Conservation (phyloP, 2,113 vertebrate species). For the Crotalus horridus region DNA sequence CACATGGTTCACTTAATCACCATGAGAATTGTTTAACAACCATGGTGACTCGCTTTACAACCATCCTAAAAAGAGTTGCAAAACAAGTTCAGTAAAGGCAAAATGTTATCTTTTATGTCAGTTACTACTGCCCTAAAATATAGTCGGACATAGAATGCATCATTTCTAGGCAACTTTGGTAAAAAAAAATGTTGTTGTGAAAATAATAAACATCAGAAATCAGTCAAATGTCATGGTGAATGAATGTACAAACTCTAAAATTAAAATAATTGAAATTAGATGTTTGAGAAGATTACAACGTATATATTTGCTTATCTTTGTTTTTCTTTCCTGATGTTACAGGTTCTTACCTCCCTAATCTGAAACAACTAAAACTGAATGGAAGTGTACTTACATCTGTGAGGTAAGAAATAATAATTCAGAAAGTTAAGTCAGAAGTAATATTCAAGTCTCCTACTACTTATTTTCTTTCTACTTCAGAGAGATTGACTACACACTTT, state of each 20-base stretch:
- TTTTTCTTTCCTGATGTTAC: conserved; percentile 28
- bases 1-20: background rate
- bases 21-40: background rate
- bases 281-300: conserved; percentile 23
- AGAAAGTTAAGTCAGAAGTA: conserved; percentile 19
- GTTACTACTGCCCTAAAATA: background rate
- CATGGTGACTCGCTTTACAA: background rate
- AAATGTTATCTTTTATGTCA: background rate
- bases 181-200: background rate
- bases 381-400: conserved; percentile 85
- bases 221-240: background rate
- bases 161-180: background rate
- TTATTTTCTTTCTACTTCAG: background rate
- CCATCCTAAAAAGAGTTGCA: background rate
- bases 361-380: conserved; percentile 87
- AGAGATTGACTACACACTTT: background rate
- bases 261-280: conserved; percentile 25
- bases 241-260: conserved; percentile 34
- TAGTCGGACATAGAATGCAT: background rate
- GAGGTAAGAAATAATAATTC: conserved; percentile 73
- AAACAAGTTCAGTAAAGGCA: background rate
- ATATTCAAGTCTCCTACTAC: background rate
- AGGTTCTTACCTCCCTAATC: conserved; percentile 87
- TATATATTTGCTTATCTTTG: background rate
- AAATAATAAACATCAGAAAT: background rate